phyloP scores from a whole-genome alignment of 2,113 vertebrate genomes.

The Silurus glanis region DNA sequence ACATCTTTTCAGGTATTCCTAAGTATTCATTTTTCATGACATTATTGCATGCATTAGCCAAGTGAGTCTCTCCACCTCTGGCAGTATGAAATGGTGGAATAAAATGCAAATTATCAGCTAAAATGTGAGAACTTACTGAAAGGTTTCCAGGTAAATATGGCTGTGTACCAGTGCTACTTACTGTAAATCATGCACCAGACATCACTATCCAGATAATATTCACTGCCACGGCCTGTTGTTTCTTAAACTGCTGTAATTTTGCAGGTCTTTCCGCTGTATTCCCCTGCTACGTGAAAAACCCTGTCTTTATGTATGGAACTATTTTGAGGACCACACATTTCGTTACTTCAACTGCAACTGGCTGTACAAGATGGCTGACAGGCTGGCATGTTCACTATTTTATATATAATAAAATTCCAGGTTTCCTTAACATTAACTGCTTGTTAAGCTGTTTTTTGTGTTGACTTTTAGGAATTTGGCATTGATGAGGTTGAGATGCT shows the following conservation, averaged over 20 bases:
- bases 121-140: neutral
- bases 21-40: neutral
- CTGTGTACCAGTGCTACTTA: neutral
- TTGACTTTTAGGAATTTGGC: slow-evolving; percentile 77
- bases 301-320: slow-evolving; percentile 82
- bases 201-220: neutral
- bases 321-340: slow-evolving; percentile 88
- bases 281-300: slow-evolving; percentile 77
- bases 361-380: slow-evolving; percentile 84
- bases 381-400: slow-evolving; percentile 74
- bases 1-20: neutral
- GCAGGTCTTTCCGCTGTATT: slow-evolving; percentile 84
- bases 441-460: neutral
- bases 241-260: neutral
- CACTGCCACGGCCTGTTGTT: neutral
- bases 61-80: neutral
- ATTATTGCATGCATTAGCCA: neutral
- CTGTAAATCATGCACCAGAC: neutral
- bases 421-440: neutral
- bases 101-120: neutral
- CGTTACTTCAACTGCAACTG: slow-evolving; percentile 83
- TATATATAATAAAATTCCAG: neutral
- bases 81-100: neutral
- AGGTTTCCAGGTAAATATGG: no score
- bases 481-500: slow-evolving; percentile 81